Conservation (phyloP, 2,797 vertebrate species). For the Stomatorhinus walkeri region DNA sequence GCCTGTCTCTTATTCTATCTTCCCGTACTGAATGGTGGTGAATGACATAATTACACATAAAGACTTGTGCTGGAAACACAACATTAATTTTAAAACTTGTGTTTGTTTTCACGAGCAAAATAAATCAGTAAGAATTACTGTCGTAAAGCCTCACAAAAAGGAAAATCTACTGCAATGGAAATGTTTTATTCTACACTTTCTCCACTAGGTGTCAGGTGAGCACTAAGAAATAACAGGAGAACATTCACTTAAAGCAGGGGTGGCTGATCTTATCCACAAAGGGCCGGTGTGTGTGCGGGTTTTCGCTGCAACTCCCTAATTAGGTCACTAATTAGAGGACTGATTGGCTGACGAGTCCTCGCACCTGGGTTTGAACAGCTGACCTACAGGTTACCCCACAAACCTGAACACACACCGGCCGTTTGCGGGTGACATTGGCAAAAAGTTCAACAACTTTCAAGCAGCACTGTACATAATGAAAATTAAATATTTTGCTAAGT, state of each 20-base stretch:
- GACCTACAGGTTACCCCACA: too few relatives aligned
- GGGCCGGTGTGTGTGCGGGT: too few relatives aligned
- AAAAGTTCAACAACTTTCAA: background rate
- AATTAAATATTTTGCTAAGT: background rate
- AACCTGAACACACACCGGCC: too few relatives aligned
- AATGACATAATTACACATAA: background rate
- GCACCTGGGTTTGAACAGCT: too few relatives aligned
- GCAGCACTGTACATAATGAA: background rate
- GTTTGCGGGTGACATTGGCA: background rate
- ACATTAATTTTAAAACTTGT: background rate
- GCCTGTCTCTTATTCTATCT: background rate
- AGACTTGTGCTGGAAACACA: background rate
- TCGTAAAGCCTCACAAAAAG: background rate
- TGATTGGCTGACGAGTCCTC: too few relatives aligned
- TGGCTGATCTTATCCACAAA: too few relatives aligned
- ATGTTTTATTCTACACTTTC: background rate
- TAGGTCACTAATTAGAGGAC: too few relatives aligned
- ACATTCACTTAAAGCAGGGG: background rate
- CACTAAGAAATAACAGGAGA: background rate
- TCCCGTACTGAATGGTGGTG: background rate
- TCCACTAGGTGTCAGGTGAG: constrained; percentile 19
- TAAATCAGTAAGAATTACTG: background rate
- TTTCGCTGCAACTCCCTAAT: too few relatives aligned
- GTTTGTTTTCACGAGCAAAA: background rate
- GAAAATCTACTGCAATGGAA: background rate